Evolutionary conservation across 2,113 vertebrate genomes (phyloP).

Genomic region (Oryzias melastigma): DNA sequence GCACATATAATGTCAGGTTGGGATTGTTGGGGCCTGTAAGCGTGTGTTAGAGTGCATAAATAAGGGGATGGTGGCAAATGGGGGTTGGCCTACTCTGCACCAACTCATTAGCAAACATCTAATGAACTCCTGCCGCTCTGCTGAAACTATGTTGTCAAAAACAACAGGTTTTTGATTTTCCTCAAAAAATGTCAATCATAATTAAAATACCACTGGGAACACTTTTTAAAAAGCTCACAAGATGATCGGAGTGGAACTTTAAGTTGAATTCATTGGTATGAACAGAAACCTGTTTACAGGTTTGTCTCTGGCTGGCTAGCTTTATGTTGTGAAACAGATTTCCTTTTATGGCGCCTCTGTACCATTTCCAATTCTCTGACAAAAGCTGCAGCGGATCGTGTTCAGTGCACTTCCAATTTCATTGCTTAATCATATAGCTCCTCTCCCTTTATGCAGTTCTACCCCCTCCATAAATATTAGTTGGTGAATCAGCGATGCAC

Average conservation of each 20-base stretch:
- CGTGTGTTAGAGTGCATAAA: no score
- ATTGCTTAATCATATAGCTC: slow-evolving; percentile 43
- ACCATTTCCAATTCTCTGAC: slow-evolving; percentile 37
- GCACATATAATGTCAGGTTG: no score
- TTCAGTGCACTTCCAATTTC: slow-evolving; percentile 51
- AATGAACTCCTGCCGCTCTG: no score
- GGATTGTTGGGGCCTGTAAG: no score
- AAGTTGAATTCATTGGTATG: background rate
- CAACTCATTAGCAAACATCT: no score
- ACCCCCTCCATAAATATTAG: slow-evolving; percentile 44
- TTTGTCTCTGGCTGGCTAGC: background rate
- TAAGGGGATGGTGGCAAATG: no score
- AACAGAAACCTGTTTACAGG: background rate
- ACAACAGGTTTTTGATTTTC: background rate
- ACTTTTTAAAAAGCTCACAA: no score
- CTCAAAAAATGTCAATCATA: no score
- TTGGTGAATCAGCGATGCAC: slow-evolving; percentile 54
- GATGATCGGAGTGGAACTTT: no score
- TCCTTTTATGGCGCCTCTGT: slow-evolving; percentile 19
- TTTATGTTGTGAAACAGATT: slow-evolving; percentile 26
- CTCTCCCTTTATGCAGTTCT: slow-evolving; percentile 35
- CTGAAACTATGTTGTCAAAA: no score
- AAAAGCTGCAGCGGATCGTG: slow-evolving; percentile 29
- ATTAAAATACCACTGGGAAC: no score
- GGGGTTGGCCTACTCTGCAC: no score